These are phyloP conservation scores for Adelphocoris suturalis DNA, from an alignment of 2,888 invertebrate species.

Conservation along the genomic window DNA sequence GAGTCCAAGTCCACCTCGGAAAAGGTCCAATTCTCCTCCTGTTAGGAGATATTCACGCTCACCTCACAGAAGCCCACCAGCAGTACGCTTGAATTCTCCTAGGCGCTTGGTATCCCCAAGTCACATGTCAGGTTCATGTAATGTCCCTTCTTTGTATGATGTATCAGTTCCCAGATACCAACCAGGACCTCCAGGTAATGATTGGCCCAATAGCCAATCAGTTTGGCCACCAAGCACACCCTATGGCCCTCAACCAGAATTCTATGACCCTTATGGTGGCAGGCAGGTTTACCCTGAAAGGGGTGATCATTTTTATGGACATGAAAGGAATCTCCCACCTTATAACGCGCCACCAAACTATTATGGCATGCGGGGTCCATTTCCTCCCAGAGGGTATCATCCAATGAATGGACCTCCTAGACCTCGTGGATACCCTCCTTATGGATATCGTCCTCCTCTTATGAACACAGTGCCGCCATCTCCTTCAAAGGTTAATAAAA, in stretches of 20 bases:
- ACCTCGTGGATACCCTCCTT: background rate
- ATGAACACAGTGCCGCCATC: background rate
- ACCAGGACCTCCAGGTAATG: background rate
- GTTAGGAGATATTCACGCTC: background rate
- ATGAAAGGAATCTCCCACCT: background rate
- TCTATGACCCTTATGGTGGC: background rate
- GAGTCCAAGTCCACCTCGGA: slow-evolving; percentile 36
- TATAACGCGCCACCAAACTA: background rate
- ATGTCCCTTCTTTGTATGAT: background rate
- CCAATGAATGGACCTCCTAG: background rate
- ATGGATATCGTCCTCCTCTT: background rate
- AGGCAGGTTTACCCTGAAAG: background rate
- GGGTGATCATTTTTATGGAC: background rate
- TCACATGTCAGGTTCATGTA: background rate
- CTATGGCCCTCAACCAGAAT: background rate
- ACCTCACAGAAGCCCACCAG: background rate
- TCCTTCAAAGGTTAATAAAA: background rate
- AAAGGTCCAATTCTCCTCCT: background rate
- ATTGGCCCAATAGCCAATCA: background rate
- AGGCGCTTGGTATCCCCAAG: background rate
- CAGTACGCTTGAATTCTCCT: too few species aligned
- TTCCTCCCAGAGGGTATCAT: background rate
- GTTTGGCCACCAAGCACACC: background rate
- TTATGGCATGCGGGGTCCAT: background rate
- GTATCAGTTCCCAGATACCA: too few species aligned